Base-by-base conservation (phyloP, 2,113 vertebrate genomes). In the Atractosteus spatula region DNA sequence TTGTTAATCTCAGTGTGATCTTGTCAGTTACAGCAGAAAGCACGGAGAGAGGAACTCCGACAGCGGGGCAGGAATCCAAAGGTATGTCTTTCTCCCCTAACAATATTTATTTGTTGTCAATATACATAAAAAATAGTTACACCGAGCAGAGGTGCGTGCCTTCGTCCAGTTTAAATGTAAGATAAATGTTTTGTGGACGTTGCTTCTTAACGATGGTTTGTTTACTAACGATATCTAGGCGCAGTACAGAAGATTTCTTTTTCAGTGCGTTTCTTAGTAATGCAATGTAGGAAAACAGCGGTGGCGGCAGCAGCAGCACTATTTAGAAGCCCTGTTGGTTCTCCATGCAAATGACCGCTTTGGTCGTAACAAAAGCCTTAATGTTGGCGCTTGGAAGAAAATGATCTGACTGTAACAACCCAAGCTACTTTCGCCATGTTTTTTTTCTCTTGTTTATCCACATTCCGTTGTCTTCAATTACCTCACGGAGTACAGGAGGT, bases 361-460 rank as follows among this genome's bases (percentile, higher is more conserved):
- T 41, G 85, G 65, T 81, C 83, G 82, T 83, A 89, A 89, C 87
- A 88, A 89, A 89, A 88, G 87, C 87, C 85, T 88, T 85, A 85
- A 86, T 87, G 85, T 63, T 81, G 78, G 62, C 75, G 86, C 85
- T 83, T 2, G 84, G 84, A 72, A 77, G 29, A 41, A 82, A 82
- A 81, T 80, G 80, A 83, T 86, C 79, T 88, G 87, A 87, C 87
- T 83, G 81, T 77, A 83, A 83, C 83, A 85, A 87, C 86, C 86
- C 85, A 83, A 84, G 86, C 88, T 86, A 89, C 88, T 89, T 88
- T 89, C 86, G 88, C 87, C 88, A 89, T 90, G 86, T 90, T 90
- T 89, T 88, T 59, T 59, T 12, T 13, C n/a, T 59, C 56, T 59
- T 89, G 87, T 89, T 87, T 87, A 86, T 88, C 84, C 83, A 85